Evolutionary conservation across 1,140 invertebrate species (phyloP).

Genomic region (Coptotermes formosanus): DNA sequence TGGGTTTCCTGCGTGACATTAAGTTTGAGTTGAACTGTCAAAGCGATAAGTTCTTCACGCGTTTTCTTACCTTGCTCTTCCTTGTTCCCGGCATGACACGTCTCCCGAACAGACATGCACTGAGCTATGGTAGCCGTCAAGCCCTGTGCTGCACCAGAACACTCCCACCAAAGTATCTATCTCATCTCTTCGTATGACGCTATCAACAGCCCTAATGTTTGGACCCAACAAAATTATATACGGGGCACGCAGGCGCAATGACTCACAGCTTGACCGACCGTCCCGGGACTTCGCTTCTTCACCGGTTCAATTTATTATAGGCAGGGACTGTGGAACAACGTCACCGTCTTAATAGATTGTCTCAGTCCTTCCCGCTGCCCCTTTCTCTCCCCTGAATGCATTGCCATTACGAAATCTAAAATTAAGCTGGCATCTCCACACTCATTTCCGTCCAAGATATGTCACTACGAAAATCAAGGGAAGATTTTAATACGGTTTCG

Average conservation of each 20-base stretch:
- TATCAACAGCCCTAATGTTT: background rate
- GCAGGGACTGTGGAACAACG: background rate
- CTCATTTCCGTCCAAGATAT: background rate
- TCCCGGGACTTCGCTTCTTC: background rate
- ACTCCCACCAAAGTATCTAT: too few species aligned
- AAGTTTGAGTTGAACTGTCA: too few species aligned
- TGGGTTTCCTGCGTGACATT: too few species aligned
- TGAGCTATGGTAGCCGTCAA: background rate
- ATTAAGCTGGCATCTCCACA: background rate
- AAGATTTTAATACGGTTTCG: too few species aligned
- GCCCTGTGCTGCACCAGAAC: too few species aligned
- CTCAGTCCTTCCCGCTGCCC: background rate
- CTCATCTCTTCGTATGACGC: background rate
- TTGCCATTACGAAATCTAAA: constrained; percentile 5
- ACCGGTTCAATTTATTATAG: background rate
- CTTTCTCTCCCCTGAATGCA: background rate
- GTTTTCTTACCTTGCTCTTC: background rate
- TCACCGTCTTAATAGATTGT: background rate
- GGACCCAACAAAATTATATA: background rate
- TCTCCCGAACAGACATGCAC: background rate
- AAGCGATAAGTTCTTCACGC: too few species aligned
- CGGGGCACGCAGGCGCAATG: background rate
- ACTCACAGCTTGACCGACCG: background rate
- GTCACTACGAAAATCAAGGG: background rate
- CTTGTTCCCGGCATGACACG: background rate